Evolutionary conservation across 1,140 invertebrate genomes (phyloP).

Genomic region (Cylas formicarius): DNA sequence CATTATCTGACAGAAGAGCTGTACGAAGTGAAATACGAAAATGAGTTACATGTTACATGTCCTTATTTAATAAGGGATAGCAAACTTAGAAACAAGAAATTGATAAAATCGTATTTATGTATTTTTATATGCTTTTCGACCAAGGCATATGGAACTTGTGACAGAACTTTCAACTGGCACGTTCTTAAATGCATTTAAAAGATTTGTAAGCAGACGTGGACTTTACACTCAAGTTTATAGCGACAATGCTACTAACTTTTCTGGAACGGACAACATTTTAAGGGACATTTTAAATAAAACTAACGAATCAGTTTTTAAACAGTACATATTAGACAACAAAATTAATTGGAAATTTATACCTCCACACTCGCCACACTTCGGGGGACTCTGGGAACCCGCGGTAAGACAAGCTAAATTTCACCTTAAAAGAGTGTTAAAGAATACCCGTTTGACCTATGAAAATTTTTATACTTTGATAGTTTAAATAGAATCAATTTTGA

Average conservation of each 20-base stretch:
- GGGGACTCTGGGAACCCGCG: conserved; percentile 44
- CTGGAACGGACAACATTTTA: conserved; percentile 20
- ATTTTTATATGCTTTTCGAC: conserved; percentile 22
- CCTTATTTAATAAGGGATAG: conserved; percentile 8
- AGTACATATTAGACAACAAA: too few relatives aligned
- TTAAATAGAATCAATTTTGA: too few relatives aligned
- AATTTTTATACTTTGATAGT: too few relatives aligned
- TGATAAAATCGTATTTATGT: conserved; percentile 16
- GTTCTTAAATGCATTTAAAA: conserved; percentile 32
- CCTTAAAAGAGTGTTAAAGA: too few relatives aligned
- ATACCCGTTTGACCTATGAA: too few relatives aligned
- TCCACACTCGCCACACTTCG: conserved; percentile 40
- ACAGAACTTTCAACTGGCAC: conserved; percentile 21
- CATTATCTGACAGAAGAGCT: too few relatives aligned
- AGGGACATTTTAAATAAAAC: too few relatives aligned
- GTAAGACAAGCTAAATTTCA: too few relatives aligned
- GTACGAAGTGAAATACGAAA: too few relatives aligned
- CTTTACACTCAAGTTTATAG: conserved; percentile 22
- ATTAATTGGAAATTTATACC: conserved; percentile 44
- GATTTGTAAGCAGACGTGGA: conserved; percentile 32
- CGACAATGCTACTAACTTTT: conserved; percentile 34
- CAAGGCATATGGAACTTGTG: conserved; percentile 15
- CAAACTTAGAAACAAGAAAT: conserved; percentile 8
- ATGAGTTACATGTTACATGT: too few relatives aligned
- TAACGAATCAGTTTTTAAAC: too few relatives aligned